Percentiles rank a stretch among this genome's conserved stretches.
Conservation (phyloP, 2,888 invertebrate genomes). For the Scaptomyza tumidula region DNA sequence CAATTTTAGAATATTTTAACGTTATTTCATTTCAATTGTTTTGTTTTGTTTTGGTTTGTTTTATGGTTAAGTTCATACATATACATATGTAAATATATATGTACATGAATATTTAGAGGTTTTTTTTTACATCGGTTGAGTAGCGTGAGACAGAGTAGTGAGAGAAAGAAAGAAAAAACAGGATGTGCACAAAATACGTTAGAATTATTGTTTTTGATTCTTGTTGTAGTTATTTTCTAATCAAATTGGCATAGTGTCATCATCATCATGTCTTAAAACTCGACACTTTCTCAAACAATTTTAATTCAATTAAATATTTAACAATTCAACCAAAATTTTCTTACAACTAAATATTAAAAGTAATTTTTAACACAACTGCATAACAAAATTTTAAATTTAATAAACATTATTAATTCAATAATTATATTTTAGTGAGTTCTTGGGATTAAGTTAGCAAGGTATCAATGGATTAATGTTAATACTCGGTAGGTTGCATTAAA, state of each 20-base stretch:
- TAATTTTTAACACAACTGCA: conserved; percentile 71
- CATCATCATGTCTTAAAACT: conserved; percentile 43
- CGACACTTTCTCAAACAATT: conserved; percentile 64
- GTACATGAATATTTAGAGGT: conserved; percentile 53
- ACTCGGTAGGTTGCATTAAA: conserved; percentile 21
- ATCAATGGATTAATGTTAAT: conserved; percentile 27
- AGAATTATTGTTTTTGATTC: conserved; percentile 81
- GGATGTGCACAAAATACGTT: conserved; percentile 85
- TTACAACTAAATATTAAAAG: conserved; percentile 63
- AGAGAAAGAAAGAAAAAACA: conserved; percentile 84
- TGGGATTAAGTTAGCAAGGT: conserved; percentile 28
- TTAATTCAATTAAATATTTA: conserved; percentile 52
- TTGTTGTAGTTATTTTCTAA: conserved; percentile 65
- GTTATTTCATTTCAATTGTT: conserved; percentile 34
- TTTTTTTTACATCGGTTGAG: conserved; percentile 79
- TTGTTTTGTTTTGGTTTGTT: conserved; percentile 51
- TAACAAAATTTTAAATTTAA: conserved; percentile 62
- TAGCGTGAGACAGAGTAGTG: conserved; percentile 81
- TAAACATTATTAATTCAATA: conserved; percentile 20
- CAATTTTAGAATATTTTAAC: conserved; percentile 57
- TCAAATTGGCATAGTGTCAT: conserved; percentile 58
- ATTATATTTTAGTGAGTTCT: conserved; percentile 23
- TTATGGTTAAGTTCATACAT: conserved; percentile 65
- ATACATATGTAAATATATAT: conserved; percentile 49
- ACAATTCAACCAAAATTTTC: conserved; percentile 65